These are phyloP conservation scores for Diplazon laetatorius DNA, from an alignment of 2,888 invertebrate species.

Conservation along the genomic window DNA sequence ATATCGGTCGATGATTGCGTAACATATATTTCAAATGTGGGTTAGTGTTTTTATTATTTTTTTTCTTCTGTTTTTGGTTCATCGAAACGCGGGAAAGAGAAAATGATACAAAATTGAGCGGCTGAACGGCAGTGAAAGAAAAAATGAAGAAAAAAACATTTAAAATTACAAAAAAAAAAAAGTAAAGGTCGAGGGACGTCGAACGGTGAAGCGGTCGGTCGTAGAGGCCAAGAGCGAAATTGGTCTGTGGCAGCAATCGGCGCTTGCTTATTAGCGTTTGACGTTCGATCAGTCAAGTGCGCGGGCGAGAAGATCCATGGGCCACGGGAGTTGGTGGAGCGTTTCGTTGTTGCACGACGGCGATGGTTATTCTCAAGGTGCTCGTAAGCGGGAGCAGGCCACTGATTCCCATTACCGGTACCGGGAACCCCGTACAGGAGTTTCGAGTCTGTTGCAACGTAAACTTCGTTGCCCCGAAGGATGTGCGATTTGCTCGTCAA, in stretches of 20 bases:
- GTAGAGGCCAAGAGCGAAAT: slow-evolving; percentile 68
- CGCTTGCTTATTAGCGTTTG: slow-evolving; percentile 81
- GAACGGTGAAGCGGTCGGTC: slow-evolving; percentile 57
- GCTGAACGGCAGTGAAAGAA: slow-evolving; percentile 20
- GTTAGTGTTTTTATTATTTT: slow-evolving; percentile 2
- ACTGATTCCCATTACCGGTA: slow-evolving; percentile 43
- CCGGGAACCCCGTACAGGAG: slow-evolving; percentile 32
- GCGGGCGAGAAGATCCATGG: slow-evolving; percentile 69
- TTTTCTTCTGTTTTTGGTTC: slow-evolving; percentile 15
- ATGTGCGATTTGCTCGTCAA: slow-evolving; percentile 28
- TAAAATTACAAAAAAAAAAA: no score
- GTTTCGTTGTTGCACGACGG: slow-evolving; percentile 34
- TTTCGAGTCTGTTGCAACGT: slow-evolving; percentile 17
- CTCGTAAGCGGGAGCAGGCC: slow-evolving; percentile 42
- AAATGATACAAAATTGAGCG: slow-evolving; percentile 59
- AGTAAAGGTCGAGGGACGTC: slow-evolving; percentile 61
- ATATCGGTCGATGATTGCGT: slow-evolving; percentile 10
- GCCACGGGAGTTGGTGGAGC: slow-evolving; percentile 22
- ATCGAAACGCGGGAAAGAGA: slow-evolving; percentile 47
- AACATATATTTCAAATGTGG: slow-evolving; percentile 22
- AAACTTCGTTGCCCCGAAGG: slow-evolving; percentile 45
- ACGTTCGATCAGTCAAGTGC: slow-evolving; percentile 81
- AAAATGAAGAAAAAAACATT: no score
- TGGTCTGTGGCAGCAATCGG: slow-evolving; percentile 74
- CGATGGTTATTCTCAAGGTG: slow-evolving; percentile 50